A percentile compares a stretch with the other conserved stretches of the same genome.
Conservation (phyloP, 2,113 vertebrate species). For the Leptobrachium leishanense region DNA sequence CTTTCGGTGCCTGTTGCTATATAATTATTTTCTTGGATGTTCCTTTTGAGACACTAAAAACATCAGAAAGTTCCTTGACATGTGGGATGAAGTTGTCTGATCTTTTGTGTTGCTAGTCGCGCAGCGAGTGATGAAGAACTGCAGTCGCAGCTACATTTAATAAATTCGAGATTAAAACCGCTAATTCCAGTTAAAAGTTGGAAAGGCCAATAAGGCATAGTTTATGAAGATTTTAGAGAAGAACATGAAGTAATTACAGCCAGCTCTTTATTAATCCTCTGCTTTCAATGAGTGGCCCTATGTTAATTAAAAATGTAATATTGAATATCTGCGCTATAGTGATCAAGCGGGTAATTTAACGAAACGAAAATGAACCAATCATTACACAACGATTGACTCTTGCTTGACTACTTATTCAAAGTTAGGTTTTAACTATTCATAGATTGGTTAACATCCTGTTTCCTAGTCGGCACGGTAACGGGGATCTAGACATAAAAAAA, state of each 20-base stretch:
- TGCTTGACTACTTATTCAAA: no score
- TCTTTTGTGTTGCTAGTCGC: slow-evolving; percentile 16
- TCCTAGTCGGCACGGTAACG: no score
- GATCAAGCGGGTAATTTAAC: no score
- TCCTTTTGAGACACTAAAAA: slow-evolving; percentile 4
- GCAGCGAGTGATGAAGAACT: neutral
- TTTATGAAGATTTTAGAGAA: slow-evolving; percentile 4
- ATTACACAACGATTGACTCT: neutral
- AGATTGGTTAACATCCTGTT: no score
- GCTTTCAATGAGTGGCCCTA: neutral
- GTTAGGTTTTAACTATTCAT: no score
- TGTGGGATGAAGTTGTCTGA: neutral
- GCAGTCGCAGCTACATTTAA: slow-evolving; percentile 11
- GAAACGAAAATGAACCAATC: neutral
- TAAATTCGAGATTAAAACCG: slow-evolving; percentile 17
- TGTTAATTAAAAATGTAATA: neutral
- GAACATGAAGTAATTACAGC: slow-evolving; percentile 12
- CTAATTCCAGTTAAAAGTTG: slow-evolving; percentile 8
- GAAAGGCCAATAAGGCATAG: slow-evolving; percentile 14
- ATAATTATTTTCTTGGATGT: slow-evolving; percentile 11
- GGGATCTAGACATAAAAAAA: no score
- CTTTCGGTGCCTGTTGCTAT: neutral
- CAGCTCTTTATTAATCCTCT: slow-evolving; percentile 4
- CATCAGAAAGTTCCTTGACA: neutral
- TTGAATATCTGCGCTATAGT: neutral